Evolutionary conservation across 2,113 vertebrate genomes (phyloP).

Genomic region (Osmerus mordax): DNA sequence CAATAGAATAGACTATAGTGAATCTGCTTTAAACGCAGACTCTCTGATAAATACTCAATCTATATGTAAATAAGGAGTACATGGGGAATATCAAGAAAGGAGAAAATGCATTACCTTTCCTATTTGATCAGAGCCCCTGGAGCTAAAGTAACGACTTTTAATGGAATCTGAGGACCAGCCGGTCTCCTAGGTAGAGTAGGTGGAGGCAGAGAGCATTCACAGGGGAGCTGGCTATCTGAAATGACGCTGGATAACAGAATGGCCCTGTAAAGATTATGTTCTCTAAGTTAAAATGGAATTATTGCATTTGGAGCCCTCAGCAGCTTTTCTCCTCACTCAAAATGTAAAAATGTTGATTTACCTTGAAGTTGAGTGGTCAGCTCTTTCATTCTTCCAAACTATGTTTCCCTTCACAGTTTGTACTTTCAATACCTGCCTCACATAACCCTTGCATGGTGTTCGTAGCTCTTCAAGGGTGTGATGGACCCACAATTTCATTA

Average conservation of each 20-base stretch:
- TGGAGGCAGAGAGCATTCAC: conserved; percentile 52
- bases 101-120: conserved; percentile 67
- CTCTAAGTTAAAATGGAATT: conserved; percentile 56
- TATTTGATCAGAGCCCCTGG: conserved; percentile 69
- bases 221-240: conserved; percentile 60
- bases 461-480: too few relatives aligned
- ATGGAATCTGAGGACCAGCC: conserved; percentile 68
- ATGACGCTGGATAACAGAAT: conserved; percentile 54
- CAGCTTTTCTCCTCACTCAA: conserved; percentile 56
- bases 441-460: too few relatives aligned
- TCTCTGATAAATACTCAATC: conserved; percentile 78
- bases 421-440: too few relatives aligned
- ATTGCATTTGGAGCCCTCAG: conserved; percentile 62
- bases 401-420: neutral
- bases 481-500: too few relatives aligned
- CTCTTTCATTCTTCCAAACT: too few relatives aligned
- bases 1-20: conserved; percentile 69
- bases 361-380: neutral
- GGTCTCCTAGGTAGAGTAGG: conserved; percentile 46
- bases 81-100: conserved; percentile 55
- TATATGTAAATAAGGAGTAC: conserved; percentile 79
- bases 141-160: conserved; percentile 74
- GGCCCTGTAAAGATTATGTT: conserved; percentile 63
- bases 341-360: conserved; percentile 35
- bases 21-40: conserved; percentile 64